Base-by-base conservation (phyloP, 2,888 invertebrate species). In the Branchipolynoe longqiensis region DNA sequence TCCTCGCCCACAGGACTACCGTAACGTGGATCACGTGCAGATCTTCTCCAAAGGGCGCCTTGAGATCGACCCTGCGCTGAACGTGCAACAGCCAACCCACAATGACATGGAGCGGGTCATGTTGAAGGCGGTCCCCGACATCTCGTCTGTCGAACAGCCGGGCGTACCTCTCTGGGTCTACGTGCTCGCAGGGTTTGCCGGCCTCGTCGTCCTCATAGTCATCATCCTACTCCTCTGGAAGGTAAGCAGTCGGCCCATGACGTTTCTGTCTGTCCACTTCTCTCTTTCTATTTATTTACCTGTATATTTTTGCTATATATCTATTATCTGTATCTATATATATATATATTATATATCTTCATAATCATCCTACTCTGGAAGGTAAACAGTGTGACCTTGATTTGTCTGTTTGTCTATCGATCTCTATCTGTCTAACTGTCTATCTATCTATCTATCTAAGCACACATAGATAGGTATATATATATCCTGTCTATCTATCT, bases 131-230 rank as follows among this genome's bases (percentile, higher is more conserved):
- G 96, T 97, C 94, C 98, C 98, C 82, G 97, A 97, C 92, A 94
- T 96, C 86, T 95, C 96, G 90, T 96, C 96, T 89, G 96, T 96
- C 89, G 96, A 96, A 36, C 95, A 96, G 33, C 96, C 96, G 88
- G 94, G 95, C n/a, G 96, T 97, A 8, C 96, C 97, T 22, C 95
- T 97, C 89, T 98, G 98, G 97, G 96, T 98, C 88, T 97, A 97
- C 88, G 92, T 95, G 88, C 95, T 97, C 82, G 96, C 98, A 54
- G 96, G 97, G 83, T 95, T 97, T 85, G 96, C 96, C 0, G 98
- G 98, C 14, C 94, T 99, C 54, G 92, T 98, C 88, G 95, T 99
- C 31, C 95, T 99, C 54, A 95, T 97, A 56, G 93, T 97, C 1
- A 95, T 98, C 82, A 96, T 97, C 64, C 95, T 97, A 82, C 95